phyloP scores from a whole-genome alignment of 2,113 vertebrate species.

The Mustelus asterias region DNA sequence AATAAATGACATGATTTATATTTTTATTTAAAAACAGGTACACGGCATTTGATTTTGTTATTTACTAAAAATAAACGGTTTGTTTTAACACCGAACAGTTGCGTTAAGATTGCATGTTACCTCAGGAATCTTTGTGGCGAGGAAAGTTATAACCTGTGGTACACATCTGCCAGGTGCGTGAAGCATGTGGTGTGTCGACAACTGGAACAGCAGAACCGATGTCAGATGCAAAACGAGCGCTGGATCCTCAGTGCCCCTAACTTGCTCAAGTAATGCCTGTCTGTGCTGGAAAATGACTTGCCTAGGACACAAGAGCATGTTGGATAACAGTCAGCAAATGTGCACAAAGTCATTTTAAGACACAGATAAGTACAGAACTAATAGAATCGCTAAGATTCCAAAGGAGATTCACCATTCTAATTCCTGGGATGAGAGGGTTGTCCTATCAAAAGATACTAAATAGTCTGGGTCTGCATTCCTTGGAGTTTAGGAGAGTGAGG shows the following conservation, averaged over 20 bases:
- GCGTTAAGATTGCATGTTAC: constrained; percentile 51
- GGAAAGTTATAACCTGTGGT: constrained; percentile 78
- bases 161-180: constrained; percentile 92
- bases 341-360: not conserved
- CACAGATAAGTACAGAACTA: not conserved
- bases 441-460: too few relatives aligned
- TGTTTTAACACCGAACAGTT: not conserved
- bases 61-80: not conserved
- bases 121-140: constrained; percentile 70
- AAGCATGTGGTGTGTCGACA: constrained; percentile 78
- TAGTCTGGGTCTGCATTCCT: too few relatives aligned
- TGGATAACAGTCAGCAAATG: not conserved
- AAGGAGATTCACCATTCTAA: too few relatives aligned
- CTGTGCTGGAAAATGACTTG: constrained; percentile 84
- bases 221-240: constrained; percentile 85
- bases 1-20: not conserved
- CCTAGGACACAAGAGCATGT: constrained; percentile 52
- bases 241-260: constrained; percentile 82
- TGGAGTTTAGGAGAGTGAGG: too few relatives aligned
- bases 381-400: too few relatives aligned
- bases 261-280: constrained; percentile 79
- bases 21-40: not conserved
- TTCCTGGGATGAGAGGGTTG: too few relatives aligned
- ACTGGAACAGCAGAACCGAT: constrained; percentile 83
- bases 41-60: not conserved